Percentiles rank a stretch among this genome's conserved stretches.
Conservation (phyloP, 2,888 invertebrate species). For the Epistrophella euchroma region DNA sequence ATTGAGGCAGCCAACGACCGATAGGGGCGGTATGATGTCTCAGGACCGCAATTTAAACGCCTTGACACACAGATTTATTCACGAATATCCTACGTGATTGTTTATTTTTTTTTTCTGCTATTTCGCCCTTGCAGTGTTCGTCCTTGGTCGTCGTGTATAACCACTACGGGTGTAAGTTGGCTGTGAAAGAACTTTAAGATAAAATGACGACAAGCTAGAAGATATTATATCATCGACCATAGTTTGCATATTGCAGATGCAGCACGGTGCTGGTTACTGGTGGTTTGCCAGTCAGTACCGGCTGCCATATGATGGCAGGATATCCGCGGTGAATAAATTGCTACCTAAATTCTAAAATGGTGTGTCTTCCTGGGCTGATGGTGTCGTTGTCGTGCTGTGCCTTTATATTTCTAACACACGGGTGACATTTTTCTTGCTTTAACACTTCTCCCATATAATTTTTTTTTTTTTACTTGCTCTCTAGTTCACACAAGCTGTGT, state of each 20-base stretch:
- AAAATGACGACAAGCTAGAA: conserved; percentile 45
- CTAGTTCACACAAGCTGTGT: conserved; percentile 56
- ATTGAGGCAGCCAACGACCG: not conserved
- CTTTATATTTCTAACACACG: conserved; percentile 47
- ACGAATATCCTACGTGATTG: conserved; percentile 56
- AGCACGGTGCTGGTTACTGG: conserved; percentile 32
- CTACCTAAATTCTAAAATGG: conserved; percentile 65
- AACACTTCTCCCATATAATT: conserved; percentile 10
- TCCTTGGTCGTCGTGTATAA: not conserved
- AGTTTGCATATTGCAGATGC: conserved; percentile 68
- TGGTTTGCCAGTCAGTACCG: conserved; percentile 5
- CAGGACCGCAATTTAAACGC: conserved; percentile 57
- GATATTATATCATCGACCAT: conserved; percentile 50
- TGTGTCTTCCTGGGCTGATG: conserved; percentile 41
- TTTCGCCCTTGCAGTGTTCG: not conserved
- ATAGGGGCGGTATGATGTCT: conserved; percentile 30
- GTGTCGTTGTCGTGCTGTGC: not conserved
- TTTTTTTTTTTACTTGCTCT: not conserved
- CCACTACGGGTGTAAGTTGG: not conserved
- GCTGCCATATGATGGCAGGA: conserved; percentile 44
- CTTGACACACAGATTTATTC: conserved; percentile 70
- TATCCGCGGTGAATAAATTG: conserved; percentile 74
- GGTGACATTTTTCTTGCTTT: conserved; percentile 53
- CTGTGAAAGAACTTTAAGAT: conserved; percentile 21
- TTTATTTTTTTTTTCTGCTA: conserved; percentile 17